Base-by-base conservation (phyloP, 2,888 invertebrate genomes). In the Melieria omissa region DNA sequence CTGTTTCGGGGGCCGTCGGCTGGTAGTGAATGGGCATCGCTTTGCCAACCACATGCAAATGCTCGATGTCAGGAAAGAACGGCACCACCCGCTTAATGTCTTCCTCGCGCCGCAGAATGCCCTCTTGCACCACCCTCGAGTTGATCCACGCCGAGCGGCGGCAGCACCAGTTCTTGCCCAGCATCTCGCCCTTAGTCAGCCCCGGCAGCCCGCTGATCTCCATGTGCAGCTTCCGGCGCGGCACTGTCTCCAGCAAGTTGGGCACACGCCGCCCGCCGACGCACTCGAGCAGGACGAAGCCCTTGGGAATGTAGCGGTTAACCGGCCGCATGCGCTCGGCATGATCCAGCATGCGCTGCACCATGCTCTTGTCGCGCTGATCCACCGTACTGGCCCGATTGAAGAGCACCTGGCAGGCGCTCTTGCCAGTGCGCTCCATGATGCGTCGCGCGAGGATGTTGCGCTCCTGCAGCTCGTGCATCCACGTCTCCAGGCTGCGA, bases 41-140 rank as follows among this genome's bases (percentile, higher is more conserved):
- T n/a, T 58, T 65, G 10, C 65, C 65, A 41, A 70, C 58, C 57
- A 70, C 64, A 14, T 64, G 64, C 44, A 70, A 63, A 29, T 70
- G 45, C 16, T 70, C 70, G 8, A 70, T 65, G 9, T 70, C 65
- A 4, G 70, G 70, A 41, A 70, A 70, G 45, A 70, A 70, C 52
- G 64, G 57, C 7, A 65, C 9, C 9, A 70, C 58, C 1, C 65
- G 57, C 44, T 65, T 64, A 8, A 70, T 70, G 16, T 58, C 64
- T 16, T 44, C 45, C 5, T 42, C 45, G 8, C 16, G 46, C 41
- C 47, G 44, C 12, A 57, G 49, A 4, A 70, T 49, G 52, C 29
- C 47, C 49, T 70, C n/a, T 7, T 14, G 57, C 12, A 70, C 62
- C 8, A 44, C 9, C 29, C n/a, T 12, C 29, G 70, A 70, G 6